Percentiles rank a stretch among this genome's conserved stretches.
These are phyloP conservation scores for Melanerpes aurifrons DNA, from an alignment of 2,113 vertebrate genomes.

Conservation along the genomic window DNA sequence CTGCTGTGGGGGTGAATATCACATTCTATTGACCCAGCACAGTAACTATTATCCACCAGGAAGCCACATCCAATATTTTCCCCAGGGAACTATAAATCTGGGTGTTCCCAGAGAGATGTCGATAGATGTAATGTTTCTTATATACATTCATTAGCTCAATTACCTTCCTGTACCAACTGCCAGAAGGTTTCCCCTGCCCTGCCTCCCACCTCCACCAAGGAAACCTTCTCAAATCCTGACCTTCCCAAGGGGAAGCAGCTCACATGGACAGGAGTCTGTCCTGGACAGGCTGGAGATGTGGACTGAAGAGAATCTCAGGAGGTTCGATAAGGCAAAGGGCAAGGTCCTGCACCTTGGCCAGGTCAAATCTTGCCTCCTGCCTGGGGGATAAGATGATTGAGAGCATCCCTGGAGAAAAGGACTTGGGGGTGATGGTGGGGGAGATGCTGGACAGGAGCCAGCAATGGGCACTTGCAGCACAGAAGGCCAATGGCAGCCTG, in stretches of 20 bases:
- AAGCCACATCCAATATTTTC: conserved; percentile 58
- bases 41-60: conserved; percentile 54
- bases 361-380: too few relatives aligned
- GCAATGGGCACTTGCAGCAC: too few relatives aligned
- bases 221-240: not conserved
- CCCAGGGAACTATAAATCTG: conserved; percentile 54
- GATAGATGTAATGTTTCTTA: conserved; percentile 37
- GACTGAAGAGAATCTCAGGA: too few relatives aligned
- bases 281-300: too few relatives aligned
- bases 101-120: conserved; percentile 13
- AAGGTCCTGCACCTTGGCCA: too few relatives aligned
- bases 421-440: too few relatives aligned
- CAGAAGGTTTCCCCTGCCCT: not conserved
- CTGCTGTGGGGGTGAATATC: conserved; percentile 59
- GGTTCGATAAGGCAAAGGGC: too few relatives aligned
- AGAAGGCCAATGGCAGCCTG: too few relatives aligned
- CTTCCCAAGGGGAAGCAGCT: not conserved
- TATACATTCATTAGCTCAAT: conserved; percentile 42
- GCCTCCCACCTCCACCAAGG: rapidly evolving
- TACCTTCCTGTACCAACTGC: not conserved
- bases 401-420: too few relatives aligned
- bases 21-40: conserved; percentile 50
- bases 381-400: too few relatives aligned
- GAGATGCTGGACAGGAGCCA: too few relatives aligned
- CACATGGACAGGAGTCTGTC: too few relatives aligned